Conservation (phyloP, 2,797 vertebrate species). For the Melanotaenia trifasciata region DNA sequence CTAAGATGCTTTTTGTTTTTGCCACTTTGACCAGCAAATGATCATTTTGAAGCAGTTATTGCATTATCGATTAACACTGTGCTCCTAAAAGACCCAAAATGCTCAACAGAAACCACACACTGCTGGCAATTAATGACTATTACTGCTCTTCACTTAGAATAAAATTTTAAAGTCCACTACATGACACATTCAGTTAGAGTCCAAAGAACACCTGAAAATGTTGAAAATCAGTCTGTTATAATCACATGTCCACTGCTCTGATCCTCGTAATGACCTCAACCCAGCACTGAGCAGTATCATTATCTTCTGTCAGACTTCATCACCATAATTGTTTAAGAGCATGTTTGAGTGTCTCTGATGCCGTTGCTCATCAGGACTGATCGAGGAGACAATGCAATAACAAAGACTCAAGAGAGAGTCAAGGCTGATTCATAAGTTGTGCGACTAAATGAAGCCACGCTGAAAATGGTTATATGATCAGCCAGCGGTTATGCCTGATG, state of each 20-base stretch:
- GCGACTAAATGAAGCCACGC: conserved; percentile 34
- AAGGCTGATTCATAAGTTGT: conserved; percentile 32
- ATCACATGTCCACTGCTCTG: conserved; percentile 20
- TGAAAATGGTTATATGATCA: conserved; percentile 23
- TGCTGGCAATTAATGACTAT: not conserved
- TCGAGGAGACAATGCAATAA: conserved; percentile 71
- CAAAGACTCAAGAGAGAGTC: conserved; percentile 26
- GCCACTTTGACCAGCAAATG: conserved; percentile 31
- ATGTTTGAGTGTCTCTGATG: conserved; percentile 20
- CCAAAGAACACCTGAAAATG: conserved; percentile 6
- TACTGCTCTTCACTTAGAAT: conserved; percentile 9
- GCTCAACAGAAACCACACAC: conserved; percentile 20
- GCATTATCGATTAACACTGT: conserved; percentile 51
- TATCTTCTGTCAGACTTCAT: conserved; percentile 16
- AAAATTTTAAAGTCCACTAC: conserved; percentile 11
- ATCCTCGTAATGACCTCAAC: conserved; percentile 16
- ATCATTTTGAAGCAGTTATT: conserved; percentile 53
- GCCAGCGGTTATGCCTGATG: conserved; percentile 30
- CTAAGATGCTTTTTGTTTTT: conserved; percentile 21
- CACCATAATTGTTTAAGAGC: conserved; percentile 30
- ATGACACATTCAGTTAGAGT: conserved; percentile 16
- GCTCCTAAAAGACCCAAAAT: not conserved
- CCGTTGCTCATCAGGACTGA: conserved; percentile 30
- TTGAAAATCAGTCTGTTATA: conserved; percentile 5
- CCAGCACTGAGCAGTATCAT: conserved; percentile 35